Conservation (phyloP, 2,113 vertebrate genomes). For the Paramisgurnus dabryanus region DNA sequence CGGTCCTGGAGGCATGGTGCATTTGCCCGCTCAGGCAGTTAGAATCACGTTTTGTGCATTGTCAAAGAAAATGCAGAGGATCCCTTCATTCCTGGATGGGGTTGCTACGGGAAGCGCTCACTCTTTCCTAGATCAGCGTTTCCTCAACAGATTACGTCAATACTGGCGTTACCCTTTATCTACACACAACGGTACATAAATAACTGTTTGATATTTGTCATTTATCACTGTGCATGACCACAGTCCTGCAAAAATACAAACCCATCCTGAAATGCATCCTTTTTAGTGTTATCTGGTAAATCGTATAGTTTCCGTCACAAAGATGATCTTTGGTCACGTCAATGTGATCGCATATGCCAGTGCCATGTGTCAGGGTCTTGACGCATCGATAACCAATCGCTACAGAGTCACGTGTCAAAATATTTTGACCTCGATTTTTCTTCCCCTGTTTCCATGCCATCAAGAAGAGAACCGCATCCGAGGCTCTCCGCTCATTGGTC, state of each 20-base stretch:
- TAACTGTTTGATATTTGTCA: background rate
- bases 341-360: conserved; percentile 24
- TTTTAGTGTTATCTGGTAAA: background rate
- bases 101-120: conserved; percentile 59
- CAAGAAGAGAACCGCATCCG: conserved; percentile 62
- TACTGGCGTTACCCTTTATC: background rate
- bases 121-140: conserved; percentile 31
- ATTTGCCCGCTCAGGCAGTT: background rate
- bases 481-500: conserved; percentile 69
- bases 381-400: conserved; percentile 71
- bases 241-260: background rate
- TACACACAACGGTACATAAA: background rate
- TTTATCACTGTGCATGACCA: background rate
- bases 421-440: conserved; percentile 78
- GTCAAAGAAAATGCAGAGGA: conserved; percentile 55
- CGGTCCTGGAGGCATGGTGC: background rate
- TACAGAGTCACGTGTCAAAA: conserved; percentile 72
- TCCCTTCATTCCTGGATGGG: conserved; percentile 54
- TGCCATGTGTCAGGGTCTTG: conserved; percentile 48
- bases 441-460: conserved; percentile 84
- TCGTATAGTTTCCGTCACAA: background rate
- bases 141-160: conserved; percentile 29
- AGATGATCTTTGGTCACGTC: conserved; percentile 20
- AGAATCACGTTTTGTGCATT: conserved; percentile 34
- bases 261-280: background rate